phyloP scores from a whole-genome alignment of 2,797 vertebrate genomes.

The Sparidentex hasta region DNA sequence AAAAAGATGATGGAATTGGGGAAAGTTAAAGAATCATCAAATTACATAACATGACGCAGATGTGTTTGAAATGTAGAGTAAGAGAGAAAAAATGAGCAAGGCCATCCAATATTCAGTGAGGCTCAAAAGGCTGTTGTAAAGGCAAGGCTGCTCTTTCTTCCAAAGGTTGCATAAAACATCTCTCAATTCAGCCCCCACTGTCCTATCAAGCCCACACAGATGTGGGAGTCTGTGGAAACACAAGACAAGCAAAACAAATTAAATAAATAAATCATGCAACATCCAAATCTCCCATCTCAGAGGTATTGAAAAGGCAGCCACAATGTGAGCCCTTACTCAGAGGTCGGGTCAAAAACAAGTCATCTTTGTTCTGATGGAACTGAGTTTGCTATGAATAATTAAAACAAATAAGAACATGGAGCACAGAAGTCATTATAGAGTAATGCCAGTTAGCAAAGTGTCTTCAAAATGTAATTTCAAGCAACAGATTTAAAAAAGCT shows the following conservation, averaged over 20 bases:
- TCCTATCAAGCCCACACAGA: constrained; percentile 26
- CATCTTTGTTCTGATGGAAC: neutral
- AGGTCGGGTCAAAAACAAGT: neutral
- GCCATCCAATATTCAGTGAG: constrained; percentile 26
- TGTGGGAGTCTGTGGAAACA: constrained; percentile 23
- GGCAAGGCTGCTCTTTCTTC: constrained; percentile 25
- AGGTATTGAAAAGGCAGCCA: constrained; percentile 22
- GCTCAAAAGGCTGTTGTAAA: constrained; percentile 14
- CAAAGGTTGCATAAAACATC: constrained; percentile 44
- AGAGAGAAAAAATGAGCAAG: constrained; percentile 8
- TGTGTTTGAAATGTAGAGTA: neutral
- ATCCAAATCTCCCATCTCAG: constrained; percentile 16
- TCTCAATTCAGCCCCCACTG: constrained; percentile 19
- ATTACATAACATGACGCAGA: no score
- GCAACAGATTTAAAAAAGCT: neutral
- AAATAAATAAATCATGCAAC: constrained; percentile 2
- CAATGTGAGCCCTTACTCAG: constrained; percentile 22
- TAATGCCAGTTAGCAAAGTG: neutral
- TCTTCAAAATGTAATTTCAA: neutral
- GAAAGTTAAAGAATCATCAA: neutral
- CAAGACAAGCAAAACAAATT: constrained; percentile 9
- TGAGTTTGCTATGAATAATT: constrained; percentile 2
- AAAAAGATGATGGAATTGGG: neutral
- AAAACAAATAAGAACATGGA: neutral
- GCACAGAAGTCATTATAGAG: neutral